These are phyloP conservation scores for Mirza zaza DNA, from an alignment of 2,113 vertebrate species.

Conservation along the genomic window DNA sequence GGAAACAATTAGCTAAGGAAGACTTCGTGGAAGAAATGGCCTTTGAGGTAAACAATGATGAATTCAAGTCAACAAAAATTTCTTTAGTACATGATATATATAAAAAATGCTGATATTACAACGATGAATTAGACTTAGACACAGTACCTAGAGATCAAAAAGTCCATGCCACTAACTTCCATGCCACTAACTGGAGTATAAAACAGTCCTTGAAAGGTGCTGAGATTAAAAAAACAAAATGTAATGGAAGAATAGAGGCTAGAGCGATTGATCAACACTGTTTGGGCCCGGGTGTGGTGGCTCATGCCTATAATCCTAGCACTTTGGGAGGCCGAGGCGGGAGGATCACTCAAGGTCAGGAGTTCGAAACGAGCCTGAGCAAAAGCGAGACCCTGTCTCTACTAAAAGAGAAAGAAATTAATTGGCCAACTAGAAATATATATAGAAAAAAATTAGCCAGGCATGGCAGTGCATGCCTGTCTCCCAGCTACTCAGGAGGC, in stretches of 20 bases:
- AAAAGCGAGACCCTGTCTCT: no score
- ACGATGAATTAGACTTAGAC: background rate
- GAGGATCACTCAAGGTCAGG: no score
- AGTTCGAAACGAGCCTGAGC: no score
- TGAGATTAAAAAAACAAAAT: background rate
- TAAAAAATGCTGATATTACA: conserved; percentile 48
- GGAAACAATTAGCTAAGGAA: conserved; percentile 24
- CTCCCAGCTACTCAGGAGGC: no score
- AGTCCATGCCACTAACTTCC: no score
- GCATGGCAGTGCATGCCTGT: no score
- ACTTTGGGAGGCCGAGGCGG: no score
- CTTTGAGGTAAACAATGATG: background rate
- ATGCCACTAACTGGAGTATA: background rate
- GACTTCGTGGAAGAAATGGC: background rate
- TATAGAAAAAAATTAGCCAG: no score
- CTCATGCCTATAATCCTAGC: no score
- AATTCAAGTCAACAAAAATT: conserved; percentile 10
- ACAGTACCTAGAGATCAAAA: background rate
- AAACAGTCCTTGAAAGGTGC: background rate
- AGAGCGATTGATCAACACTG: background rate
- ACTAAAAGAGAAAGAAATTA: no score
- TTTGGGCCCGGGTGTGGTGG: background rate
- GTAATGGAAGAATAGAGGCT: background rate
- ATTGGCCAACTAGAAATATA: no score
- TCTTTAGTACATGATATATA: background rate